Evolutionary conservation across 2,797 vertebrate species (phyloP), one percentile per base, ranked within the genome.

Genomic region (Onychomys leucogaster): DNA sequence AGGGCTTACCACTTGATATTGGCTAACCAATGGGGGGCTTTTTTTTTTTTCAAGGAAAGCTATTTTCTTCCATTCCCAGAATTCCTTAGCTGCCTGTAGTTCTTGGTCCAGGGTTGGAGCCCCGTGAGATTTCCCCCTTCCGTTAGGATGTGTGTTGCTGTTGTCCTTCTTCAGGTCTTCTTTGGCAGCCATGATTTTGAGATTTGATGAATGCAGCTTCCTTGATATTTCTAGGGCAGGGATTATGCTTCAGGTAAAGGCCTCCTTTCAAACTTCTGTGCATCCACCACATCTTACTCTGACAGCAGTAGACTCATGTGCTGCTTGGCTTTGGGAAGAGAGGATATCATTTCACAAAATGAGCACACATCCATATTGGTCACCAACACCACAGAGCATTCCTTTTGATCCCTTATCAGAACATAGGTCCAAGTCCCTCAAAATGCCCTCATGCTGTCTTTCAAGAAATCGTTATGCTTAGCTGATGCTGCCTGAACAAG

Each of bases 281-380:
- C 21, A 71, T 8, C 25, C 59, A 32, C 55, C 2, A 1, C 3
- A 29, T 23, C 34, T 34, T 27, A 43, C 49, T 65, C 63, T 16
- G 63, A 29, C 29, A 6, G 37, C 43, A 32, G 37, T 27, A 73
- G 61, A 43, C 14, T 19, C 73, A 32, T 27, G 32, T 16, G 8
- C 37, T 11, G 10, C 46, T 49, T 27, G 43, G 63, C 76, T 61
- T 80, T 55, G 52, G 8, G 34, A 67, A 83, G 6, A 32, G 5
- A 4, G 32, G 13, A 19, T n/a, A 71, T 5, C 0, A 8, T 43
- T 1, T 34, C 16, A 23, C 11, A 63, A 32, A 59, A 25, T 0
- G 29, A 77, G 16, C 49, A 75, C 49, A 14, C 0, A 17, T 75
- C 71, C n/a, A 1, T 4, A 1, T 25, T 78, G 49, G 82, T 59